Evolutionary conservation across 1,140 invertebrate species (phyloP).

Genomic region (Fopius arisanus): DNA sequence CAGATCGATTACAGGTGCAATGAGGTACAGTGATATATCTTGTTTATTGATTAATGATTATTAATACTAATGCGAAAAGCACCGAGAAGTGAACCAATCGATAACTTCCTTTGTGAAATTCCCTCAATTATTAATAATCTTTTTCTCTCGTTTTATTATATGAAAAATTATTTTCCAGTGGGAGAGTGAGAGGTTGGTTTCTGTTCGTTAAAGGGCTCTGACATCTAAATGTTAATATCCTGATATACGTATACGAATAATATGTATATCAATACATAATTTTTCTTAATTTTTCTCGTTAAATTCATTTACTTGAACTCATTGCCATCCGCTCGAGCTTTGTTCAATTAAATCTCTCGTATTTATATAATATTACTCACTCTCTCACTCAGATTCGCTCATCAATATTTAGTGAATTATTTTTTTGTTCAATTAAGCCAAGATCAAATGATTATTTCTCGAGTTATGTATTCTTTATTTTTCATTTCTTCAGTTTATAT

Average conservation of each 20-base stretch:
- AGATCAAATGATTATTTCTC: slow-evolving; percentile 6
- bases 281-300: slow-evolving; percentile 1
- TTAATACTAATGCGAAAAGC: slow-evolving; percentile 1
- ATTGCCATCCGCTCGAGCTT: slow-evolving; percentile 25
- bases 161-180: background rate
- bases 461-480: slow-evolving; percentile 2
- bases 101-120: background rate
- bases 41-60: slow-evolving; percentile 4
- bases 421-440: slow-evolving; percentile 1
- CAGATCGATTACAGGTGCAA: slow-evolving; percentile 1
- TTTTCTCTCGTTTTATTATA: background rate
- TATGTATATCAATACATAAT: slow-evolving; percentile 26
- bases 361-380: slow-evolving; percentile 12
- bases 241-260: slow-evolving; percentile 26
- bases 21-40: slow-evolving; percentile 8
- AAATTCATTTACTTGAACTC: slow-evolving; percentile 27
- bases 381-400: background rate
- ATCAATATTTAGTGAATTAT: slow-evolving; percentile 5
- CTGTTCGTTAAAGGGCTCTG: background rate
- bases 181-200: background rate
- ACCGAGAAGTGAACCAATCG: background rate
- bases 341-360: slow-evolving; percentile 21
- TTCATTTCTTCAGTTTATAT: background rate
- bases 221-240: slow-evolving; percentile 27
- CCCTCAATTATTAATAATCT: background rate